A percentile compares a stretch with the other conserved stretches of the same genome.
Conservation (phyloP, 2,113 vertebrate species). For the Macroglossus sobrinus region DNA sequence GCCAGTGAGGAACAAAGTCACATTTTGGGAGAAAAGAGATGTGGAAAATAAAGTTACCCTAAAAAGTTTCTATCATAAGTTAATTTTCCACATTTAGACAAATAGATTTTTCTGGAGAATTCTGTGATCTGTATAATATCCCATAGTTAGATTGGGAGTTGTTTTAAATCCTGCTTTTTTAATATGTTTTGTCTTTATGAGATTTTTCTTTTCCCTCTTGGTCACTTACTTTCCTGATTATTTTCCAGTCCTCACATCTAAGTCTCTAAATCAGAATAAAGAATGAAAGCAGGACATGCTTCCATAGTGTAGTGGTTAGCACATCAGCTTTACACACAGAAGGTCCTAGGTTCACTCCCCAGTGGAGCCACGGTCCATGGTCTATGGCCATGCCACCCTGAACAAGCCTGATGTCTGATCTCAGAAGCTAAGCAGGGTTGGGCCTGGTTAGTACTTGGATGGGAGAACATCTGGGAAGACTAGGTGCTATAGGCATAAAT, state of each 20-base stretch:
- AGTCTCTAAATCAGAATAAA: not conserved
- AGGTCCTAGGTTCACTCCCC: too few species aligned
- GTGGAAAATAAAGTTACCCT: not conserved
- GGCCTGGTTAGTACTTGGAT: too few species aligned
- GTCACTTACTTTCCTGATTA: not conserved
- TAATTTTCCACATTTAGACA: not conserved
- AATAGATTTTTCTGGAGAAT: not conserved
- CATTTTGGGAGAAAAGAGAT: not conserved
- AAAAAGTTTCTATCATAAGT: not conserved
- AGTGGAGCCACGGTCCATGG: too few species aligned
- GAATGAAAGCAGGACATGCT: not conserved
- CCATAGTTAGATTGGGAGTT: not conserved
- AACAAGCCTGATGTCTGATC: too few species aligned
- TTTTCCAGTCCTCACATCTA: not conserved
- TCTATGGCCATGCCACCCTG: too few species aligned
- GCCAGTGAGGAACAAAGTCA: not conserved
- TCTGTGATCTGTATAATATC: not conserved
- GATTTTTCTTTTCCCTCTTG: not conserved
- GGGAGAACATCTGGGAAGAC: too few species aligned
- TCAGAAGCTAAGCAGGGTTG: too few species aligned
- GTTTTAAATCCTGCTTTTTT: not conserved
- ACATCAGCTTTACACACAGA: too few species aligned
- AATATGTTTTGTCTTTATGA: not conserved
- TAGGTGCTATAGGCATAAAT: too few species aligned
- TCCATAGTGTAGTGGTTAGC: too few species aligned